These are phyloP conservation scores for Enteromius afrohamiltoni DNA, from an alignment of 2,797 vertebrate genomes.

Conservation along the genomic window DNA sequence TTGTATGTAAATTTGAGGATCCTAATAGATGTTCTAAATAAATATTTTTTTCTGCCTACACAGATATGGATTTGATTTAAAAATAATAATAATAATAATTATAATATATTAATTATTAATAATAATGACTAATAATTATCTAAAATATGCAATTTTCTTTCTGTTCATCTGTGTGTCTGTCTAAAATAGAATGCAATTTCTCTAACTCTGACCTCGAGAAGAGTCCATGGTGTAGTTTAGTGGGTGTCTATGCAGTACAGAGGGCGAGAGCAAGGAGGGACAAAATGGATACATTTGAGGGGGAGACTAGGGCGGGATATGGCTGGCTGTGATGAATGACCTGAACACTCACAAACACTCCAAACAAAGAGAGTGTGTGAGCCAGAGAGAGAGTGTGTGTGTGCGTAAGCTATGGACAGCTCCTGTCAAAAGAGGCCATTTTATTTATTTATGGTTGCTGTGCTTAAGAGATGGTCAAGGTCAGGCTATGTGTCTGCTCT, in stretches of 20 bases:
- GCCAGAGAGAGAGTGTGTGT: slow-evolving; percentile 20
- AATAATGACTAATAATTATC: too few relatives aligned
- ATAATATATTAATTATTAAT: neutral
- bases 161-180: neutral
- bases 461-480: slow-evolving; percentile 84
- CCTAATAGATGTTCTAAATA: neutral
- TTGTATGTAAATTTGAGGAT: neutral
- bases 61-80: neutral
- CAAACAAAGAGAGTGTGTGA: slow-evolving; percentile 68
- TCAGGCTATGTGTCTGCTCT: slow-evolving; percentile 77
- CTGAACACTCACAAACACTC: slow-evolving; percentile 74
- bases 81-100: neutral
- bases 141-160: neutral
- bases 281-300: slow-evolving; percentile 78
- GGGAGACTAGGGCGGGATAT: slow-evolving; percentile 69
- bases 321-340: slow-evolving; percentile 76
- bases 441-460: slow-evolving; percentile 82
- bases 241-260: slow-evolving; percentile 70
- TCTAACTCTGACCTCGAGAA: slow-evolving; percentile 72
- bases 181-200: slow-evolving; percentile 58
- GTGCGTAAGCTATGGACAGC: slow-evolving; percentile 71
- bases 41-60: neutral
- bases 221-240: slow-evolving; percentile 73
- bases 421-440: slow-evolving; percentile 76
- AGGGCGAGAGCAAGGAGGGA: slow-evolving; percentile 73